Evolutionary conservation across 1,140 invertebrate species (phyloP).

Genomic region (Hycleus phaleratus): DNA sequence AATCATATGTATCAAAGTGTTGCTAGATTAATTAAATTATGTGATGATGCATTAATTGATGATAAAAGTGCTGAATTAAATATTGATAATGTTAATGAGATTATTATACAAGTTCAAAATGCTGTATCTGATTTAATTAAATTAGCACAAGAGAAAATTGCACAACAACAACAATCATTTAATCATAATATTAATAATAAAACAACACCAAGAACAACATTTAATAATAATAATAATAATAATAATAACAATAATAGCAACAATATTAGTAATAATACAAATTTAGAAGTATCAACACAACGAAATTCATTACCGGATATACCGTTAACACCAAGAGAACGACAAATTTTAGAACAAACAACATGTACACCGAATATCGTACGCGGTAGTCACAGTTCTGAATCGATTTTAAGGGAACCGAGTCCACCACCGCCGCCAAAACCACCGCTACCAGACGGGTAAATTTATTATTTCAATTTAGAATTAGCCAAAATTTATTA

Average conservation of each 20-base stretch:
- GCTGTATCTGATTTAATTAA: constrained; percentile 62
- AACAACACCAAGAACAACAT: constrained; percentile 34
- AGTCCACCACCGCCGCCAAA: constrained; percentile 68
- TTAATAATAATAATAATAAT: background rate
- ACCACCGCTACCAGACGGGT: constrained; percentile 73
- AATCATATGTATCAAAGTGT: constrained; percentile 80
- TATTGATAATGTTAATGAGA: constrained; percentile 66
- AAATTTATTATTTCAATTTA: constrained; percentile 19
- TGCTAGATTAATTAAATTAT: constrained; percentile 78
- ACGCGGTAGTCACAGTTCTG: constrained; percentile 65
- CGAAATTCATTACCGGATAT: constrained; percentile 73
- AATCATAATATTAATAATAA: constrained; percentile 37
- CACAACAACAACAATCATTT: constrained; percentile 43
- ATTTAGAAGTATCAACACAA: constrained; percentile 42
- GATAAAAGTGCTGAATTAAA: constrained; percentile 56
- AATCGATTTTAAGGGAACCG: constrained; percentile 48
- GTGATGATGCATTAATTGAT: constrained; percentile 78
- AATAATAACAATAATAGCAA: no score
- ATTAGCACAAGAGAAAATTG: constrained; percentile 57
- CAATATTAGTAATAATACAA: constrained; percentile 13
- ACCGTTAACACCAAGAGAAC: constrained; percentile 66
- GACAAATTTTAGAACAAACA: constrained; percentile 58
- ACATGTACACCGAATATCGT: constrained; percentile 45
- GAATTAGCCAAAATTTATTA: background rate
- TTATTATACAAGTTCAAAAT: constrained; percentile 68